These are phyloP conservation scores for Corythoichthys haematopterus DNA, from an alignment of 2,113 vertebrate genomes.

Conservation along the genomic window DNA sequence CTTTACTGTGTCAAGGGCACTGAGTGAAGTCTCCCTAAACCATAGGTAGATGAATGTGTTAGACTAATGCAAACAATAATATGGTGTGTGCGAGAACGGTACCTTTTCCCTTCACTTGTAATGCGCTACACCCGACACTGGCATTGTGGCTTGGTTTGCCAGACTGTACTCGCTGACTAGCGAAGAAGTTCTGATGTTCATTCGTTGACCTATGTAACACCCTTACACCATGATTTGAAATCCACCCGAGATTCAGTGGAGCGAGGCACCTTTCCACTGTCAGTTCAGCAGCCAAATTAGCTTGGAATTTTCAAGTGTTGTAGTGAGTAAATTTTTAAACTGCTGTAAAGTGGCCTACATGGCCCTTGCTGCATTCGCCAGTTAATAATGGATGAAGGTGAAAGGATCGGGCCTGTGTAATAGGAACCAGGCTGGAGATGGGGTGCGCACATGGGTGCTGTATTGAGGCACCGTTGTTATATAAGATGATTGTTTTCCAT, in stretches of 20 bases:
- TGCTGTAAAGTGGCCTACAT: constrained; percentile 70
- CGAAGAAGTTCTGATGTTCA: constrained; percentile 1
- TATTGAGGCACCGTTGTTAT: not conserved
- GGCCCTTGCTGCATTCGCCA: constrained; percentile 49
- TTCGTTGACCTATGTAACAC: not conserved
- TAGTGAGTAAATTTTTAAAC: constrained; percentile 65
- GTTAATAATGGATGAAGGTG: constrained; percentile 73
- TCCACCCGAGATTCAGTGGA: constrained; percentile 28
- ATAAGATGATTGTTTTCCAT: not conserved
- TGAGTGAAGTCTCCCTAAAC: too few species aligned
- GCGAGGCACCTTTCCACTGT: constrained; percentile 38
- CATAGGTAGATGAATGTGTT: too few species aligned
- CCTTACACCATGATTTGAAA: constrained; percentile 14
- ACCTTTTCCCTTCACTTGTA: too few species aligned
- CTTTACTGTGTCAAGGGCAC: too few species aligned
- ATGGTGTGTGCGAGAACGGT: too few species aligned
- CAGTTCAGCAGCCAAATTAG: constrained; percentile 61
- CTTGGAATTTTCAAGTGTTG: constrained; percentile 67
- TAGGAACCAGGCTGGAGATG: constrained; percentile 55
- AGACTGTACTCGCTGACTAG: constrained; percentile 2
- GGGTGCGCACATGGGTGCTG: constrained; percentile 14
- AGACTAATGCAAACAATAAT: too few species aligned
- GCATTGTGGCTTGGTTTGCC: not conserved
- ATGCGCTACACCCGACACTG: too few species aligned
- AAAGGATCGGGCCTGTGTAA: constrained; percentile 69